Conservation (phyloP, 2,888 invertebrate species). For the Cantharis rufa region DNA sequence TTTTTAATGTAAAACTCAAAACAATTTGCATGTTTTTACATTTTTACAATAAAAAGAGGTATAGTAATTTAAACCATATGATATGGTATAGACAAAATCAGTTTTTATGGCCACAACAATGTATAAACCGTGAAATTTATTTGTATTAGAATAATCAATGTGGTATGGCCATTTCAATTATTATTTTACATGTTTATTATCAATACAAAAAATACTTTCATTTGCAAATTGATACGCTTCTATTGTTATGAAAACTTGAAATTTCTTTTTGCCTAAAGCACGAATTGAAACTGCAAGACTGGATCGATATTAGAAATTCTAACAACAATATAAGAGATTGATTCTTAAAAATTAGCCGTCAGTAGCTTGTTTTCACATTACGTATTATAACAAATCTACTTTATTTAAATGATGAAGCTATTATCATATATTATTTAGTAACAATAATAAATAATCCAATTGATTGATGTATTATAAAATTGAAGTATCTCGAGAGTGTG, state of each 20-base stretch:
- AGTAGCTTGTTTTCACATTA: background rate
- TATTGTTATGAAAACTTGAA: background rate
- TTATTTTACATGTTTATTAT: conserved; percentile 2
- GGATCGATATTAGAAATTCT: background rate
- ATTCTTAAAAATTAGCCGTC: background rate
- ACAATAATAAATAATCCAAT: background rate
- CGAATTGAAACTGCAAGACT: background rate
- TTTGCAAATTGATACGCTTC: conserved; percentile 2
- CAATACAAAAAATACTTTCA: background rate
- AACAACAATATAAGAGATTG: background rate
- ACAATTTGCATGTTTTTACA: background rate
- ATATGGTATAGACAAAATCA: background rate
- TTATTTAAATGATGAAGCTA: background rate
- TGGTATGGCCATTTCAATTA: background rate
- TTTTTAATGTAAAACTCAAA: no score
- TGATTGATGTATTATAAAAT: background rate
- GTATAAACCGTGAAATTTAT: background rate
- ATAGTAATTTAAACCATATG: background rate
- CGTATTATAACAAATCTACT: background rate
- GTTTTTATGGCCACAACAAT: background rate
- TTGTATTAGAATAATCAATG: background rate
- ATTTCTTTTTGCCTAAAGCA: conserved; percentile 3
- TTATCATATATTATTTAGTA: background rate
- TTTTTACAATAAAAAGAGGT: background rate
- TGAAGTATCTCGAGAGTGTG: background rate